Conservation (phyloP, 2,113 vertebrate genomes). For the Phalacrocorax pelagicus region DNA sequence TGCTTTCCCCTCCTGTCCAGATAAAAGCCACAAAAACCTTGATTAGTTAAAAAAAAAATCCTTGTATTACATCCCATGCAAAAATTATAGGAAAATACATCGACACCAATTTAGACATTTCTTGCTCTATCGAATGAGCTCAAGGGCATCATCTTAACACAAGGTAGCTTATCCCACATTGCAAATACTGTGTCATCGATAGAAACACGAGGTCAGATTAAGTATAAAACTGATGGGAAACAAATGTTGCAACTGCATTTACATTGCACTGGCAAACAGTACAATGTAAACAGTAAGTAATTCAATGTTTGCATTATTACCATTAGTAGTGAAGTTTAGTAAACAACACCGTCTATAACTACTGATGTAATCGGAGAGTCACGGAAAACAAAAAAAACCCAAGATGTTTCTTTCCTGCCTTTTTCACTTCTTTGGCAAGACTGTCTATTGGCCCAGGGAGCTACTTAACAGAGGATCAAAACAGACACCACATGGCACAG, state of each 20-base stretch:
- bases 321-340: neutral
- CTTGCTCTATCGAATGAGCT: neutral
- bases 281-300: neutral
- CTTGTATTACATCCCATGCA: neutral
- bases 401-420: neutral
- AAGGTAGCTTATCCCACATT: neutral
- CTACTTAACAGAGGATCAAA: neutral
- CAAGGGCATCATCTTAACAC: neutral
- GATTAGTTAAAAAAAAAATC: neutral
- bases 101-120: neutral
- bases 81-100: fast-evolving
- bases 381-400: neutral
- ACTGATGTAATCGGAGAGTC: neutral
- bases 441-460: fast-evolving
- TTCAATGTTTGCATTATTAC: neutral
- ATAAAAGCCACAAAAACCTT: constrained; percentile 24
- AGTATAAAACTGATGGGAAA: neutral
- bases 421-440: neutral
- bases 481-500: neutral
- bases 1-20: constrained; percentile 62
- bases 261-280: neutral
- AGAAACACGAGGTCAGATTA: neutral
- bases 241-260: neutral
- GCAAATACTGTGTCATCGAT: neutral
- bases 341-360: neutral